These are phyloP conservation scores for Atta colombica DNA, from an alignment of 1,140 invertebrate species.

Conservation along the genomic window DNA sequence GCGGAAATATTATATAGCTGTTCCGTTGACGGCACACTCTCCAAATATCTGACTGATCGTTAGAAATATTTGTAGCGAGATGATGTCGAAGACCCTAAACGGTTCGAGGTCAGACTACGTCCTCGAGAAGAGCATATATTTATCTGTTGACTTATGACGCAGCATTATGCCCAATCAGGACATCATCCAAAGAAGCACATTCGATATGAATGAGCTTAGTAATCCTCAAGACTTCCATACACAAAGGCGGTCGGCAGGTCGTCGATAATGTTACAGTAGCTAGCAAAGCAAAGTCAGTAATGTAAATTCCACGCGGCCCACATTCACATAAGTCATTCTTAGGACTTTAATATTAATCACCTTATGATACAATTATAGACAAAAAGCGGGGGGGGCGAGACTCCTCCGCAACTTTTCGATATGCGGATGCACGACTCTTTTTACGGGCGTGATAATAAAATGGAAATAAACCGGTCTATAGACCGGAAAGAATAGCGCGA, in stretches of 20 bases:
- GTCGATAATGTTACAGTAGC: slow-evolving; percentile 38
- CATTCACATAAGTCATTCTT: slow-evolving; percentile 3
- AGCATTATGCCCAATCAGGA: slow-evolving; percentile 65
- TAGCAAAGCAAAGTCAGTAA: background rate
- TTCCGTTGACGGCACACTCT: background rate
- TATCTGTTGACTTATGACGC: slow-evolving; percentile 68
- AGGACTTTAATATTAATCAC: slow-evolving; percentile 7
- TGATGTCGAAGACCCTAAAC: slow-evolving; percentile 39
- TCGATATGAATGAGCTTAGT: slow-evolving; percentile 56
- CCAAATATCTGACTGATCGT: background rate
- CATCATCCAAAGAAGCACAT: slow-evolving; percentile 33
- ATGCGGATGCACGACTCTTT: slow-evolving; percentile 27
- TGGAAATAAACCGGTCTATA: slow-evolving; percentile 57
- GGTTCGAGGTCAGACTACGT: slow-evolving; percentile 49
- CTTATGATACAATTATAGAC: slow-evolving; percentile 32
- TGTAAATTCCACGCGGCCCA: slow-evolving; percentile 19
- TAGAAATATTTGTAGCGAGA: slow-evolving; percentile 3
- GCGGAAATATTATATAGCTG: background rate
- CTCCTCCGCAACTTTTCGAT: background rate
- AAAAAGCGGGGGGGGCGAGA: background rate
- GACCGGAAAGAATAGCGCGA: slow-evolving; percentile 36
- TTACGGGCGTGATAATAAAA: slow-evolving; percentile 38
- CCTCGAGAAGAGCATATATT: slow-evolving; percentile 59
- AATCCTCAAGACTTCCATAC: slow-evolving; percentile 35
- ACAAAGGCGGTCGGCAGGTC: slow-evolving; percentile 28